Evolutionary conservation across 2,797 vertebrate genomes (phyloP), one percentile per base, ranked within the genome.

Genomic region (Gambusia yucatana): DNA sequence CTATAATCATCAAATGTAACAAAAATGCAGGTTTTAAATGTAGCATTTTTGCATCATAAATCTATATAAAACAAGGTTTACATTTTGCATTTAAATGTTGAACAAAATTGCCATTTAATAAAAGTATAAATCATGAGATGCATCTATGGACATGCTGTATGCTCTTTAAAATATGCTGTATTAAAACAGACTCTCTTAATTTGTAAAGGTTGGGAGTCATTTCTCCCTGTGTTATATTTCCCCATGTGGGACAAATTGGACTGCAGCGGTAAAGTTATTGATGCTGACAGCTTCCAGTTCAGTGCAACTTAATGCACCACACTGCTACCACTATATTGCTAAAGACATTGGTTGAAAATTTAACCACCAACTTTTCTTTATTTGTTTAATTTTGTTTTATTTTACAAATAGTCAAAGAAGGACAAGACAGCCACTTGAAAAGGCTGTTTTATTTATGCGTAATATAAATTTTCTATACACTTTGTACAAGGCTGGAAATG

Each of bases 391-490:
- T 82, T 1, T 82, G n/a, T 73, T 76, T 85, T 77, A 14, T 77
- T 79, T 82, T 59, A 84, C 20, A 50, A 70, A 77, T 82, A 83
- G 89, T 87, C 73, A 83, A 77, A 86, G 85, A 89, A 89, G 78
- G 81, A 86, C 72, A 7, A 85, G 76, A 84, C 76, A 78, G 11
- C 88, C 84, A 41, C 92, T 92, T 86, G 87, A 89, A 90, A 91
- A 89, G 89, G 86, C 86, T 75, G 59, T 88, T 86, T 65, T 94
- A 94, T 91, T 92, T 93, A 93, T 93, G 93, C 83, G 73, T 83
- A 84, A 82, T 73, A 55, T 28, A 36, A 89, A 72, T 77, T 86
- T 16, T 89, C 77, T 85, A 80, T 88, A 79, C 72, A 71, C 75
- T 92, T 72, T 81, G 43, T 57, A 80, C 50, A 82, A 72, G 39